Evolutionary conservation across 2,888 invertebrate genomes (phyloP).

Genomic region (Leistus spinibarbis): DNA sequence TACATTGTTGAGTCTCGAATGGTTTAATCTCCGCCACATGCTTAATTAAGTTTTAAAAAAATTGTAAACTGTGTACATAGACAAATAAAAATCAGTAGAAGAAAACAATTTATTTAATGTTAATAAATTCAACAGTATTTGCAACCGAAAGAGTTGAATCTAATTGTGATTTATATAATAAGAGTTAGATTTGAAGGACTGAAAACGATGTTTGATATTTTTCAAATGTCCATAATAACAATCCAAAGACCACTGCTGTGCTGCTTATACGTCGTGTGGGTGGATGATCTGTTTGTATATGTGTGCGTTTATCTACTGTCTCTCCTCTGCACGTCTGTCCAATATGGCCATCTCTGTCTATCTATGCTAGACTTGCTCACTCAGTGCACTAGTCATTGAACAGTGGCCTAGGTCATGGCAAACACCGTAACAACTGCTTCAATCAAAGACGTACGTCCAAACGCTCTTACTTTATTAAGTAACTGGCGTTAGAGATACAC

Average conservation of each 20-base stretch:
- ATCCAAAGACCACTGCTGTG: neutral
- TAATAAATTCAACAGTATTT: no score
- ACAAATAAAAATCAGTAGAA: no score
- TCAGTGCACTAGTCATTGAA: conserved; percentile 50
- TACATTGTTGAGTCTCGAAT: no score
- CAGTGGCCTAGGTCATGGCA: conserved; percentile 52
- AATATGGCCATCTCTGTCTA: neutral
- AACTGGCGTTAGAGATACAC: neutral
- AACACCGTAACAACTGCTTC: conserved; percentile 19
- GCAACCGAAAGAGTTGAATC: no score
- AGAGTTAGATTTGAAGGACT: no score
- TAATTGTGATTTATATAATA: no score
- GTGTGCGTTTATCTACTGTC: conserved; percentile 3
- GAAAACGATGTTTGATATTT: no score
- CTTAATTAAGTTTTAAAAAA: no score
- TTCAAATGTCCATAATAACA: no score
- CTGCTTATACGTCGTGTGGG: neutral
- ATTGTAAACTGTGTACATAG: no score
- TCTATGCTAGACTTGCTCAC: conserved; percentile 25
- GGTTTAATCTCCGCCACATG: no score
- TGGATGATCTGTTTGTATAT: conserved; percentile 11
- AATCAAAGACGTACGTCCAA: conserved; percentile 38
- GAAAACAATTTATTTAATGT: no score
- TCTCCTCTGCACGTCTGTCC: neutral
- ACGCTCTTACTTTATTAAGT: conserved; percentile 17